A percentile compares a stretch with the other conserved stretches of the same genome.
phyloP scores from a whole-genome alignment of 2,888 invertebrate species.

The Aspidapion aeneum region DNA sequence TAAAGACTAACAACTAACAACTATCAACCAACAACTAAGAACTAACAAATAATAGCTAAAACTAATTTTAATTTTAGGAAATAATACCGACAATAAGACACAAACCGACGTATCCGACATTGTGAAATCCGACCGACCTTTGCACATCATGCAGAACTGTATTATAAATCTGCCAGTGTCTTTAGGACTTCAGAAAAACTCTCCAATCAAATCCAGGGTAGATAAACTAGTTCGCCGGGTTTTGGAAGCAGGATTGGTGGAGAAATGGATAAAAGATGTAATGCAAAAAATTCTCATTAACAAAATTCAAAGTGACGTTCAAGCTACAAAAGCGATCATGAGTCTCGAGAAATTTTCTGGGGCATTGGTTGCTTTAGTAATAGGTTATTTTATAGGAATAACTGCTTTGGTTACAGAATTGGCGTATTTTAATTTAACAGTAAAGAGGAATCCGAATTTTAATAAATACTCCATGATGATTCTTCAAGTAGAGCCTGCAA shows the following conservation, averaged over 20 bases:
- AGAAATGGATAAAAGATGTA: slow-evolving; percentile 76
- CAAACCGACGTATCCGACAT: slow-evolving; percentile 15
- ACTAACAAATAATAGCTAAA: slow-evolving; percentile 21
- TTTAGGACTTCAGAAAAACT: slow-evolving; percentile 78
- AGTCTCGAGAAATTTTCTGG: slow-evolving; percentile 75
- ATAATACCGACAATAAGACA: slow-evolving; percentile 4
- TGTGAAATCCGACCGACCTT: slow-evolving; percentile 43
- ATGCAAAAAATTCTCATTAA: slow-evolving; percentile 58
- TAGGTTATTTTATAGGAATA: slow-evolving; percentile 63
- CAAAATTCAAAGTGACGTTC: slow-evolving; percentile 47
- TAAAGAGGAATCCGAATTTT: slow-evolving; percentile 64
- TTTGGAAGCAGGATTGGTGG: slow-evolving; percentile 71
- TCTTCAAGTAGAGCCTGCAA: slow-evolving; percentile 6
- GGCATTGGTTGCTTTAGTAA: slow-evolving; percentile 66
- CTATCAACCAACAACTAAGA: slow-evolving; percentile 20
- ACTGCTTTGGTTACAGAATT: slow-evolving; percentile 59
- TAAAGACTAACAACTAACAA: too few relatives aligned
- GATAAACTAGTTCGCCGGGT: slow-evolving; percentile 65
- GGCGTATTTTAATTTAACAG: slow-evolving; percentile 63
- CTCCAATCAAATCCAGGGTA: slow-evolving; percentile 66
- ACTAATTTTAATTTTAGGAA: slow-evolving; percentile 1
- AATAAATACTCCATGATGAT: slow-evolving; percentile 59
- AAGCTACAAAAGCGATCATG: slow-evolving; percentile 67
- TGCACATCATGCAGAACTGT: slow-evolving; percentile 82
- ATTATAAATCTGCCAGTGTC: slow-evolving; percentile 78